These are phyloP conservation scores for Caenorhabditis becei DNA, from an alignment of 2,888 invertebrate genomes.

Conservation along the genomic window DNA sequence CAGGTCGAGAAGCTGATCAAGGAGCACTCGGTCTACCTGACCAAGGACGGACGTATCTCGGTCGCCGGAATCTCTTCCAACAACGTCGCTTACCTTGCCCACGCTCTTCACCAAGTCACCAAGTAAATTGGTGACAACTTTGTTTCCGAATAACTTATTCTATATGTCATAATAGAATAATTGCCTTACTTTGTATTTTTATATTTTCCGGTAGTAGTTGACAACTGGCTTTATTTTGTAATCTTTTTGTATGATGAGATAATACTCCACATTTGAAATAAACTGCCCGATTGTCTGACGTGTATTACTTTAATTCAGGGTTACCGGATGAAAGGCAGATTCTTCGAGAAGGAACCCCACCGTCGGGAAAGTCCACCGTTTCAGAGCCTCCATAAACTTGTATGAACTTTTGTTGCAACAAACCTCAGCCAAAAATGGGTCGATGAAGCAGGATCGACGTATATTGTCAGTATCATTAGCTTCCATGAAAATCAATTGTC, in stretches of 20 bases:
- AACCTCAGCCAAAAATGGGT: no score
- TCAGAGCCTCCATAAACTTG: no score
- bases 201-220: slow-evolving; percentile 40
- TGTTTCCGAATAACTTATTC: slow-evolving; percentile 47
- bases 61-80: slow-evolving; percentile 93
- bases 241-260: not conserved
- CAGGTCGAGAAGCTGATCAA: slow-evolving; percentile 77
- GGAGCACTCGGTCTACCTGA: slow-evolving; percentile 87
- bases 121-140: slow-evolving; percentile 57
- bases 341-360: no score
- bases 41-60: slow-evolving; percentile 94
- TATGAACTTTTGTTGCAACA: no score
- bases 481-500: no score
- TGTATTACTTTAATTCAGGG: no score
- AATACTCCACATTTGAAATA: not conserved
- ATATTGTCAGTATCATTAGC: no score
- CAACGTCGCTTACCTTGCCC: slow-evolving; percentile 94
- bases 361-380: no score
- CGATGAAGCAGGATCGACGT: no score
- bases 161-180: slow-evolving; percentile 62
- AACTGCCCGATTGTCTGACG: not conserved
- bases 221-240: slow-evolving; percentile 15
- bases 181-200: slow-evolving; percentile 4
- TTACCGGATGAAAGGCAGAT: no score
- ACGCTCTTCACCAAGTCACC: slow-evolving; percentile 82